phyloP scores from a whole-genome alignment of 2,797 vertebrate genomes.

The Rhabdophis nuchalis region DNA sequence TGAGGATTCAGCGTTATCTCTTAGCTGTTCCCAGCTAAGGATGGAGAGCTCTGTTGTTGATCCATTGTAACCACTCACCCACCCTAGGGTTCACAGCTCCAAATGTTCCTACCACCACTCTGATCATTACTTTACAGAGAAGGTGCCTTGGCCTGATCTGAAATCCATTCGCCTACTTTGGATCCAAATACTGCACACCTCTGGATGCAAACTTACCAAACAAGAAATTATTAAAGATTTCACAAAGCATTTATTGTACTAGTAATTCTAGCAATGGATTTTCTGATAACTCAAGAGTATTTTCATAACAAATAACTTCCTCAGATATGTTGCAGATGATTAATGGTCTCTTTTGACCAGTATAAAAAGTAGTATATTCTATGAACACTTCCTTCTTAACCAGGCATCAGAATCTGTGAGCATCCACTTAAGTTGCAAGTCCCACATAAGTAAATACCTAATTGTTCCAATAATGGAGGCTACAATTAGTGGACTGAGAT shows the following conservation, averaged over 20 bases:
- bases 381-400: background rate
- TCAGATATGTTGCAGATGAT: background rate
- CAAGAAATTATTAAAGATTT: background rate
- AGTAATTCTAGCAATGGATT: background rate
- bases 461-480: background rate
- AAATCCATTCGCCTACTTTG: background rate
- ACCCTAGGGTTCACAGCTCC: background rate
- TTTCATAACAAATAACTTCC: background rate
- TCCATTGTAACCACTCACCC: background rate
- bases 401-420: background rate
- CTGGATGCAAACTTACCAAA: background rate
- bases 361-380: background rate
- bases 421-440: background rate
- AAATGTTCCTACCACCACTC: background rate
- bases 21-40: background rate
- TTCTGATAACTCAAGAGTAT: background rate
- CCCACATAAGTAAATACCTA: background rate
- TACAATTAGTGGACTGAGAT: background rate
- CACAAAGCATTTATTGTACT: background rate
- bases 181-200: background rate
- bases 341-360: background rate
- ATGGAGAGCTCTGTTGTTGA: background rate
- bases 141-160: background rate
- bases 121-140: background rate
- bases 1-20: background rate